These are phyloP conservation scores for Epinotia nisella DNA, from an alignment of 2,888 invertebrate genomes.

Conservation along the genomic window DNA sequence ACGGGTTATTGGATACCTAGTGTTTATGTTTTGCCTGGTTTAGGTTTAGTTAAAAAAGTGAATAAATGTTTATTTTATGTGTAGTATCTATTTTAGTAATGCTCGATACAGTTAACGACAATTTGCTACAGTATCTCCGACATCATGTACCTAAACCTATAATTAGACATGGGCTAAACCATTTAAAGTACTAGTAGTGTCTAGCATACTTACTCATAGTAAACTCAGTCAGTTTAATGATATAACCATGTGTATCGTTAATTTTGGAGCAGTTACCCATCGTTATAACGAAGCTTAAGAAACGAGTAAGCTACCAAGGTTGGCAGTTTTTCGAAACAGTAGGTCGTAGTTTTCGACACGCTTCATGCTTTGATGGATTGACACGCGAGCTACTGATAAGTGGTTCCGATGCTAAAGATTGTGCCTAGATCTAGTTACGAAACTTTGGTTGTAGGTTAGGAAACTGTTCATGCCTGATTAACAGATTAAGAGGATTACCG, in stretches of 20 bases:
- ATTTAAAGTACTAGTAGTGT: not conserved
- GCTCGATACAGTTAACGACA: too few species aligned
- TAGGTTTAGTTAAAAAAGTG: too few species aligned
- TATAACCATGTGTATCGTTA: constrained; percentile 20
- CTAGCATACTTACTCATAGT: not conserved
- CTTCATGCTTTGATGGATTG: constrained; percentile 67
- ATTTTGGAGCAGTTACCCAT: constrained; percentile 48
- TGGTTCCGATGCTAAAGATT: constrained; percentile 52
- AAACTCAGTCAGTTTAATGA: not conserved
- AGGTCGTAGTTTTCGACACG: constrained; percentile 70
- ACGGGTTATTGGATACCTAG: too few species aligned
- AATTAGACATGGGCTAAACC: too few species aligned
- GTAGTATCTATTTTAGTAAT: too few species aligned
- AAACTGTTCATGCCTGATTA: constrained; percentile 6
- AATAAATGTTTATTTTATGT: too few species aligned
- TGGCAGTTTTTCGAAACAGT: constrained; percentile 64
- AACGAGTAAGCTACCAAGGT: constrained; percentile 62
- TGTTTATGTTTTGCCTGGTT: too few species aligned
- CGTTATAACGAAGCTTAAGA: constrained; percentile 60
- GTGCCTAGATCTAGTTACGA: constrained; percentile 25
- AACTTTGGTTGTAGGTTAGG: constrained; percentile 9
- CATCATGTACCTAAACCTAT: too few species aligned
- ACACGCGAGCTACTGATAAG: constrained; percentile 62
- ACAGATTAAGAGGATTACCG: too few species aligned
- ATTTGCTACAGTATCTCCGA: not conserved